Percentiles rank a stretch among this genome's conserved stretches.
These are phyloP conservation scores for Hippocampus abdominalis DNA, from an alignment of 2,113 vertebrate species.

Conservation along the genomic window DNA sequence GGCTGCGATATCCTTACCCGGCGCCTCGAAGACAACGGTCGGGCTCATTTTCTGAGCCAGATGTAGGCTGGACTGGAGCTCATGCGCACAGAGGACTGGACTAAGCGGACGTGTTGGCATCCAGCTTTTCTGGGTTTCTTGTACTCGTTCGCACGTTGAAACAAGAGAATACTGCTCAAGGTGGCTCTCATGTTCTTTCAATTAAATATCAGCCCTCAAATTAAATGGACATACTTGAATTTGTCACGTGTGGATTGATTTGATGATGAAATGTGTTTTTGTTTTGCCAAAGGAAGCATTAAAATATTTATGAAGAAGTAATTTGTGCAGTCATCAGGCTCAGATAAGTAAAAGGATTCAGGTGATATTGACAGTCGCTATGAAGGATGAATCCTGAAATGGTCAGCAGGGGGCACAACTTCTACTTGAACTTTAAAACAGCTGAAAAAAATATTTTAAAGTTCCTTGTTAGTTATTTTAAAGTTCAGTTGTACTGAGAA, in stretches of 20 bases:
- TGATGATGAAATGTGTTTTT: conserved; percentile 40
- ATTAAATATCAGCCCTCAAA: conserved; percentile 53
- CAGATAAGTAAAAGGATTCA: not conserved
- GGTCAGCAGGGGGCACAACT: not conserved
- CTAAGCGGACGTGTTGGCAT: conserved; percentile 39
- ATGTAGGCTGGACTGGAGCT: conserved; percentile 64
- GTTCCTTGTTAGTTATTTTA: too few relatives aligned
- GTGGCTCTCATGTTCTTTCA: conserved; percentile 38
- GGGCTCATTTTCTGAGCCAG: conserved; percentile 89
- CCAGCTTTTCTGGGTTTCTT: conserved; percentile 29
- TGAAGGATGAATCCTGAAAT: too few relatives aligned
- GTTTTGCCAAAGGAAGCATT: conserved; percentile 2
- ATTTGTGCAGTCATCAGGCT: conserved; percentile 19
- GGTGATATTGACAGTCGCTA: not conserved
- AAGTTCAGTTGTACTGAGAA: too few relatives aligned
- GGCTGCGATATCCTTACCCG: conserved; percentile 94
- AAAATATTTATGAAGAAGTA: conserved; percentile 56
- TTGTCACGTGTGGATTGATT: conserved; percentile 60
- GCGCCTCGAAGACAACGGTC: conserved; percentile 79
- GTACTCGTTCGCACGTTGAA: conserved; percentile 12
- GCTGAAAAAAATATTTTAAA: too few relatives aligned
- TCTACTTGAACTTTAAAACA: not conserved
- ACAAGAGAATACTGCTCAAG: conserved; percentile 28
- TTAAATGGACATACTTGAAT: conserved; percentile 68
- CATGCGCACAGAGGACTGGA: conserved; percentile 40